Percentiles rank a stretch among this genome's conserved stretches.
These are phyloP conservation scores for Connochaetes taurinus DNA, from an alignment of 2,113 vertebrate genomes.

Conservation along the genomic window DNA sequence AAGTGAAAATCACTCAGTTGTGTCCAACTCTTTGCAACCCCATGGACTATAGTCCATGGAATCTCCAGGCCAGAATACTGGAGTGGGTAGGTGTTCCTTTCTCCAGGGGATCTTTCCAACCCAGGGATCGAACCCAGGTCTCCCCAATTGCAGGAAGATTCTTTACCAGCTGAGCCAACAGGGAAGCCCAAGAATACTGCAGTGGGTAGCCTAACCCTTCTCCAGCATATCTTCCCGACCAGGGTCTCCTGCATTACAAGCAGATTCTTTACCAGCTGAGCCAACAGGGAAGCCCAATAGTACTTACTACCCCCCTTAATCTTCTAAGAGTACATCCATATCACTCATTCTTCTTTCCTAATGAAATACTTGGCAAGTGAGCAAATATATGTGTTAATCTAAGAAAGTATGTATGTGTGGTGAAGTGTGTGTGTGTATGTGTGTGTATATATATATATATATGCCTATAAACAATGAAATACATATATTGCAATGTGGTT, in stretches of 20 bases:
- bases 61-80: background rate
- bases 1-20: background rate
- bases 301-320: background rate
- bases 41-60: background rate
- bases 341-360: background rate
- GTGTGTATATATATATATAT: accelerated
- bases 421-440: accelerated
- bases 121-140: background rate
- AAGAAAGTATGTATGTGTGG: background rate
- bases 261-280: background rate
- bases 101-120: background rate
- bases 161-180: background rate
- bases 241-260: background rate
- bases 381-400: background rate
- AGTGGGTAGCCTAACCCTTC: background rate
- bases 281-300: background rate
- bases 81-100: background rate
- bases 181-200: background rate
- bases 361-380: background rate
- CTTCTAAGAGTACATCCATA: background rate
- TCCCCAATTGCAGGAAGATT: background rate
- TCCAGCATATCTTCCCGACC: background rate
- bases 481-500: background rate
- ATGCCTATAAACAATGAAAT: background rate
- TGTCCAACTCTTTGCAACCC: background rate